Base-by-base conservation (phyloP, 2,113 vertebrate genomes). In the Brachypodius melanocephalos region DNA sequence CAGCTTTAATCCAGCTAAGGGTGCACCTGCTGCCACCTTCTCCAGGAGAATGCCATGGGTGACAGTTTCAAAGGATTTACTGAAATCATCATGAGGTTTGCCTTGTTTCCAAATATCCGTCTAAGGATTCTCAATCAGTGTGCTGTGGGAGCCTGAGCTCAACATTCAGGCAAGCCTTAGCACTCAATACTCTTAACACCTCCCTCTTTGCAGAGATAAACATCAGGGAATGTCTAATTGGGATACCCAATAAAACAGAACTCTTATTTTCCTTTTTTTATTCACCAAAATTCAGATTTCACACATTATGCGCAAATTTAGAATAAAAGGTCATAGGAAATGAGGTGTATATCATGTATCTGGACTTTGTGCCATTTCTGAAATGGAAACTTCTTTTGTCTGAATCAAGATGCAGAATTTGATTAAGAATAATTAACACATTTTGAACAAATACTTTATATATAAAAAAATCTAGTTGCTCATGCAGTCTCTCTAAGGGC, bases 401-500 rank as follows among this genome's bases (percentile, higher is more conserved):
- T 95, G 72, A 92, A 86, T 92, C 85, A 63, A 96, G 88, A 96
- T 69, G 90, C 13, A 17, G 84, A 71, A 90, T 92, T 95, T 81
- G 80, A 48, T 86, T 90, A 90, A 68, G 67, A 94, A 88, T 93
- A 73, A 80, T 95, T 88, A 91, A 93, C 75, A 97, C 74, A 78
- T 94, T 95, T 84, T 82, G 49, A 91, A 97, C 72, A 86, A 92
- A 89, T 71, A 57, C 65, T 73, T 83, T 68, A 79, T 59, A 91
- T 95, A 94, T 97, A 58, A 86, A 88, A 85, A 93, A 95, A 86
- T 21, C 66, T n/a, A 71, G 45, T 31, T 98, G 91, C 74, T 95
- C 96, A 96, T 98, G 98, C 97, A 91, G 74, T 95, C 94, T 95
- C 38, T 94, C 68, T 49, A 80, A 93, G 94, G 94, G 89, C 8